These are phyloP conservation scores for Tethea ocularis DNA, from an alignment of 2,888 invertebrate species.

Conservation along the genomic window DNA sequence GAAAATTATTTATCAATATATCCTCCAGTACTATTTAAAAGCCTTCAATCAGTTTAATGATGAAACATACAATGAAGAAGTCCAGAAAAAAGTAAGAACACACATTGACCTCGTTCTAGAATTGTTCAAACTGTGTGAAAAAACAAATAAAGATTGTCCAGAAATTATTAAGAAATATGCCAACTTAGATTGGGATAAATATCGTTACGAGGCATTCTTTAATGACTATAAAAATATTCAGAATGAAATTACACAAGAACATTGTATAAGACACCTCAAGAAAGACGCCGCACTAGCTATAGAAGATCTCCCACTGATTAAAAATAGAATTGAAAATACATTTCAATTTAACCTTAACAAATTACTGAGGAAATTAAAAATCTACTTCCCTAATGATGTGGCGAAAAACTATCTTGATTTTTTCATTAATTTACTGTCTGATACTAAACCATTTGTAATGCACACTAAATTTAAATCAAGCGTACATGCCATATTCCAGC, in stretches of 20 bases:
- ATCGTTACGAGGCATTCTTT: constrained; percentile 25
- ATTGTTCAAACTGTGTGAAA: constrained; percentile 37
- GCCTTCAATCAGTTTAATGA: constrained; percentile 34
- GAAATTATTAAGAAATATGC: constrained; percentile 43
- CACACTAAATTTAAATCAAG: neutral
- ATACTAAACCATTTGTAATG: neutral
- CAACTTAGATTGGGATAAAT: constrained; percentile 35
- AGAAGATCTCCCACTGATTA: constrained; percentile 24
- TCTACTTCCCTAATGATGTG: constrained; percentile 56
- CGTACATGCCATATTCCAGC: constrained; percentile 44
- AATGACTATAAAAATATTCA: constrained; percentile 12
- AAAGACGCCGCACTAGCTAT: constrained; percentile 28
- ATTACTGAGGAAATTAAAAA: constrained; percentile 50
- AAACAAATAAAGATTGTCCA: constrained; percentile 45
- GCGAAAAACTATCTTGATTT: constrained; percentile 41
- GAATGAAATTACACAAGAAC: constrained; percentile 21
- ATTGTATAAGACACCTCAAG: constrained; percentile 36
- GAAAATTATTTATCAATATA: constrained; percentile 33
- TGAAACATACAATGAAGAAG: constrained; percentile 26
- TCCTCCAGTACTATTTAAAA: constrained; percentile 36
- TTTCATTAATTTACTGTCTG: constrained; percentile 32
- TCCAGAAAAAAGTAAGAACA: constrained; percentile 25
- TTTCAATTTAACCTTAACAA: constrained; percentile 27
- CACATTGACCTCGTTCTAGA: constrained; percentile 29
- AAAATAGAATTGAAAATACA: constrained; percentile 16